Conservation (phyloP, 2,888 invertebrate genomes). For the Papilio demoleus region DNA sequence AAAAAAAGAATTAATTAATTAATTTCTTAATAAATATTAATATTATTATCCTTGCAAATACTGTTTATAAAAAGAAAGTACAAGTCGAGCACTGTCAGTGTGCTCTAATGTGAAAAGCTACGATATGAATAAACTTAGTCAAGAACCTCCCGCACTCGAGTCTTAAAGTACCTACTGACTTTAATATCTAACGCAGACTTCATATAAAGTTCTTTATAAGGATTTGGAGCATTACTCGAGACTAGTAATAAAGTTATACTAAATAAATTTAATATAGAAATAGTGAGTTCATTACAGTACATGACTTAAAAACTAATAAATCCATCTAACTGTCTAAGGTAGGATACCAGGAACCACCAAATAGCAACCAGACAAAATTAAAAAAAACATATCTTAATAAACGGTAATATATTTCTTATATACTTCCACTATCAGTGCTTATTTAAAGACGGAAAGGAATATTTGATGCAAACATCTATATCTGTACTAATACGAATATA, state of each 20-base stretch:
- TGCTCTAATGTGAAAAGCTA: slow-evolving; percentile 18
- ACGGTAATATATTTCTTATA: no score
- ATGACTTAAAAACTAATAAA: neutral
- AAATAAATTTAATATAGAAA: neutral
- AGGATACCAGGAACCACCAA: no score
- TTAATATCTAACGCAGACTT: slow-evolving; percentile 18
- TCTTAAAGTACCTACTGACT: slow-evolving; percentile 1
- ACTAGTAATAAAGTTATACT: neutral
- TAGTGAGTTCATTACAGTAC: neutral
- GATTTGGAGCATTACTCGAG: slow-evolving; percentile 11
- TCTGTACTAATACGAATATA: no score
- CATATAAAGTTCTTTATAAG: slow-evolving; percentile 5
- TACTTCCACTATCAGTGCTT: no score
- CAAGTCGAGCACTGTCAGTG: slow-evolving; percentile 13
- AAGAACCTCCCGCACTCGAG: slow-evolving; percentile 16
- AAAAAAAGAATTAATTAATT: no score
- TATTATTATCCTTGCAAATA: neutral
- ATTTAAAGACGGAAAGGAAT: no score
- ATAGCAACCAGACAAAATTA: no score
- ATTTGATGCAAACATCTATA: no score
- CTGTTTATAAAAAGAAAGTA: slow-evolving; percentile 20
- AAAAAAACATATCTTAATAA: no score
- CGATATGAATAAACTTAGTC: slow-evolving; percentile 29
- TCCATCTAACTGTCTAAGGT: no score
- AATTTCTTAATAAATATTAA: neutral